phyloP scores from a whole-genome alignment of 2,797 vertebrate species.

The Atherinosoma microstoma region DNA sequence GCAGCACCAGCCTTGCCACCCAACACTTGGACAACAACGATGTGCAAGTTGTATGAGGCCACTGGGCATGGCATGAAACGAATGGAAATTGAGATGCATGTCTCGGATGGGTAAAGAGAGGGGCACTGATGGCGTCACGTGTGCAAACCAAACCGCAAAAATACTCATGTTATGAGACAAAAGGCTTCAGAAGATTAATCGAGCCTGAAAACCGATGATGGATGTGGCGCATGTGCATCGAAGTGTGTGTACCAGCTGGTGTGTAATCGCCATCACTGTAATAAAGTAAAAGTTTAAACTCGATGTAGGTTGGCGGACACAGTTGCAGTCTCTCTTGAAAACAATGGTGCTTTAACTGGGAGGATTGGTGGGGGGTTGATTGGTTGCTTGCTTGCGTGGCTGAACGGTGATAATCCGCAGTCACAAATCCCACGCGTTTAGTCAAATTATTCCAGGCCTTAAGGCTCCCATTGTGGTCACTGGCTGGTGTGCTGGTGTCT shows the following conservation, averaged over 20 bases:
- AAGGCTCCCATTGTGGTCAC: conserved; percentile 77
- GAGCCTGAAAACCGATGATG: conserved; percentile 8
- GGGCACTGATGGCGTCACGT: conserved; percentile 40
- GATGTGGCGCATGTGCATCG: conserved; percentile 10
- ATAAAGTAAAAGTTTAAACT: conserved; percentile 20
- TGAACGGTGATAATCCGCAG: conserved; percentile 77
- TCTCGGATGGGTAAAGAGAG: conserved; percentile 55
- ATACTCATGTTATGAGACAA: conserved; percentile 13
- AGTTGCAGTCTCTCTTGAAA: conserved; percentile 38
- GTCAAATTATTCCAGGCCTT: conserved; percentile 82
- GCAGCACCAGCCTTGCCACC: conserved; percentile 47
- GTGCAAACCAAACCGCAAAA: conserved; percentile 16
- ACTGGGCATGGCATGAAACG: conserved; percentile 62
- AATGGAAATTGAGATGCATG: conserved; percentile 74
- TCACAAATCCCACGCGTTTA: conserved; percentile 79
- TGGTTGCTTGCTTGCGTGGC: conserved; percentile 70
- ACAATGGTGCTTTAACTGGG: conserved; percentile 59
- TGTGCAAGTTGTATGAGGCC: conserved; percentile 38
- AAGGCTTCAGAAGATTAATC: conserved; percentile 33
- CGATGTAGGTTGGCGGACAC: neutral
- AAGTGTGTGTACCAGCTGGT: conserved; percentile 31
- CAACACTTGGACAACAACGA: conserved; percentile 42
- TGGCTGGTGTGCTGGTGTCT: conserved; percentile 75
- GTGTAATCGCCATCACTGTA: conserved; percentile 37
- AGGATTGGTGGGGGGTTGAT: conserved; percentile 61